Conservation (phyloP, 2,888 invertebrate species). For the Anaspis maculata region DNA sequence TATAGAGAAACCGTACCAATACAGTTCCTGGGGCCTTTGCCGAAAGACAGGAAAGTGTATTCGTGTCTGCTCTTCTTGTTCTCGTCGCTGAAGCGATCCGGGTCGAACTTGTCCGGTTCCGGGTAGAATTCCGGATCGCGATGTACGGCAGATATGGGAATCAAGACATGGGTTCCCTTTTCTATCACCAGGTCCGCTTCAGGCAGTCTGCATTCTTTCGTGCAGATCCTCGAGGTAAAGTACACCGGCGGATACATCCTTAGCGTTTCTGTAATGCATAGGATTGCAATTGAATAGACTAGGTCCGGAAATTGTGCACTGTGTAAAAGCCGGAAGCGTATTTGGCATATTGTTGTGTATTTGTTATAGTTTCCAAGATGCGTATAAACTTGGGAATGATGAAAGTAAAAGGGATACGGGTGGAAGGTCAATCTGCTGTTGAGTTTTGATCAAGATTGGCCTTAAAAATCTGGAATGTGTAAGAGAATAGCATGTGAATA, state of each 20-base stretch:
- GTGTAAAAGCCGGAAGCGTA: neutral
- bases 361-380: neutral
- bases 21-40: constrained; percentile 7
- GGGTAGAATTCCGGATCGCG: constrained; percentile 28
- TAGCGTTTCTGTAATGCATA: constrained; percentile 30
- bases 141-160: constrained; percentile 28
- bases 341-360: constrained; percentile 1
- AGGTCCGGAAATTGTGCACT: neutral
- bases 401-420: too few relatives aligned
- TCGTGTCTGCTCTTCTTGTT: too few relatives aligned
- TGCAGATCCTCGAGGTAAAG: constrained; percentile 22
- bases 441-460: too few relatives aligned
- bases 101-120: too few relatives aligned
- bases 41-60: constrained; percentile 4
- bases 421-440: too few relatives aligned
- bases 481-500: too few relatives aligned
- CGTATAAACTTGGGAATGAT: too few relatives aligned
- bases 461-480: too few relatives aligned
- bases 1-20: constrained; percentile 7
- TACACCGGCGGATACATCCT: constrained; percentile 31
- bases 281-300: too few relatives aligned
- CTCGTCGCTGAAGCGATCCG: too few relatives aligned
- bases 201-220: constrained; percentile 20
- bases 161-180: constrained; percentile 15
- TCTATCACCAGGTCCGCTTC: constrained; percentile 9